A percentile compares a stretch with the other conserved stretches of the same genome.
Evolutionary conservation across 2,113 vertebrate genomes (phyloP).

Genomic region (Odobenus rosmarus): DNA sequence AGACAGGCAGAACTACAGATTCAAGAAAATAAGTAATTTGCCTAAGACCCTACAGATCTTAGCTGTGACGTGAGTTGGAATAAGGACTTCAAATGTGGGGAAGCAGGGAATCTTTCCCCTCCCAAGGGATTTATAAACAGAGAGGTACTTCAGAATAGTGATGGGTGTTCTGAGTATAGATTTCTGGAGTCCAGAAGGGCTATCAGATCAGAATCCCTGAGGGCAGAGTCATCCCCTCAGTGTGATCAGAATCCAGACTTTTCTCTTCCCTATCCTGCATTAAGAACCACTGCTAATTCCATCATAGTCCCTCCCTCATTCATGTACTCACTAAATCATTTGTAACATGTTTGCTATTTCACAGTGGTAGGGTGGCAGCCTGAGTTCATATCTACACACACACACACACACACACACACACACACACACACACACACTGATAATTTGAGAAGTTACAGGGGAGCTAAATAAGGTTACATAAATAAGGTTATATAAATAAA

Average conservation of each 20-base stretch:
- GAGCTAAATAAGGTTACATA: not conserved
- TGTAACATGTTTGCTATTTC: not conserved
- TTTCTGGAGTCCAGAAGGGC: not conserved
- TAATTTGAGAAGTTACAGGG: not conserved
- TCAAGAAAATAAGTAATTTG: not conserved
- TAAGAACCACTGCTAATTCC: not conserved
- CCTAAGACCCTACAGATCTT: not conserved
- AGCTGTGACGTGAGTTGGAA: not conserved
- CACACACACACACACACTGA: not conserved
- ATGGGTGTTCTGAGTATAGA: not conserved
- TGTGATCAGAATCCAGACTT: not conserved
- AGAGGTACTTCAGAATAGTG: not conserved
- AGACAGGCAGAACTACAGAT: not conserved
- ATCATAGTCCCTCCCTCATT: not conserved
- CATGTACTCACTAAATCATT: not conserved
- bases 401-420: not conserved
- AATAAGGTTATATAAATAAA: not conserved
- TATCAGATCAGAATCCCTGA: not conserved
- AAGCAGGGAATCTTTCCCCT: not conserved
- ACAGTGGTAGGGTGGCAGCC: not conserved
- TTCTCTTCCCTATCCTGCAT: rapidly evolving
- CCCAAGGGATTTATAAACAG: not conserved
- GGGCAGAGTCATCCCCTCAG: not conserved
- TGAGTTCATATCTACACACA: not conserved
- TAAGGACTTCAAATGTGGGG: not conserved